Evolutionary conservation across 2,888 invertebrate species (phyloP), one percentile per base, ranked within the genome.

Genomic region (Microctonus aethiopoides): DNA sequence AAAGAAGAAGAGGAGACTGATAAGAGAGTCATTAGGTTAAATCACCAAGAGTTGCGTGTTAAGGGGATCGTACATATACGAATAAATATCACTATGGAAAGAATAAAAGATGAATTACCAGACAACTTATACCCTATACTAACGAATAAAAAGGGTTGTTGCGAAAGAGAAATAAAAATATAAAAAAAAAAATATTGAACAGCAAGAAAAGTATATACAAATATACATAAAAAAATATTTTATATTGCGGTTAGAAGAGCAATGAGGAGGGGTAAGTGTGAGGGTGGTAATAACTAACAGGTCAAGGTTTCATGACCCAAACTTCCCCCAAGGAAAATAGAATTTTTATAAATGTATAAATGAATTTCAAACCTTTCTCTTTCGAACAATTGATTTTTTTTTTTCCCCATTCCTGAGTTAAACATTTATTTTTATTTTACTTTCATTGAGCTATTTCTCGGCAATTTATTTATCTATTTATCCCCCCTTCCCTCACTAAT

Each of bases 231-330:
- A n/a, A n/a, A n/a, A n/a, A n/a, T n/a, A n/a, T n/a, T n/a, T n/a
- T n/a, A n/a, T n/a, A n/a, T n/a, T n/a, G 7, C 6, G 16, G 46
- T 4, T n/a, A 46, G 46, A 46, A 46, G 16, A 46, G 73, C 72
- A 71, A 67, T 67, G n/a, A n/a, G n/a, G n/a, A 59, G 67, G 69
- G 71, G 46, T 61, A 67, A 68, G 71, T 60, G 66, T 24, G 9
- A 36, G 52, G 62, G 24, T 20, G 32, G 57, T 20, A 26, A 16
- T 16, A 34, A 56, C 63, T 74, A 70, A 67, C 71, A 70, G 80
- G 78, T 80, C 78, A 80, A 80, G 80, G 78, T 78, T 80, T 68
- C 76, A 63, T 74, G 75, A 75, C 71, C 74, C 72, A 63, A 70
- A 64, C 64, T 62, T 62, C 62, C 66, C 57, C 54, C 67, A 73